These are phyloP conservation scores for Erebia epiphron DNA, from an alignment of 2,888 invertebrate genomes.

Conservation along the genomic window DNA sequence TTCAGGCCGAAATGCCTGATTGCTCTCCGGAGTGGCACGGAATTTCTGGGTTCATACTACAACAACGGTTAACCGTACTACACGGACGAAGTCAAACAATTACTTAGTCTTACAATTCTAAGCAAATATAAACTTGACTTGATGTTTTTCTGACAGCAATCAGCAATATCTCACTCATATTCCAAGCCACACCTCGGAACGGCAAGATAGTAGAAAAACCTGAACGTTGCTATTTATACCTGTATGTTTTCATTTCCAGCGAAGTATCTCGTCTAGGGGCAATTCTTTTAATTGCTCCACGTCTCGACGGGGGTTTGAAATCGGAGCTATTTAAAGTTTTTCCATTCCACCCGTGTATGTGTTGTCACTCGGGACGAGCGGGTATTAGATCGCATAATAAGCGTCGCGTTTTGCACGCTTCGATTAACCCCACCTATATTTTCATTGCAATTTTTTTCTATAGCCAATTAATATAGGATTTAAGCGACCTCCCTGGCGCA, in stretches of 20 bases:
- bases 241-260: conserved; percentile 47
- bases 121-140: no score
- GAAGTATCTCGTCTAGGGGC: conserved; percentile 52
- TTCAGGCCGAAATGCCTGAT: no score
- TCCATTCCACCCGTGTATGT: conserved; percentile 42
- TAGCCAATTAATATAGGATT: not conserved
- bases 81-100: no score
- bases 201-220: not conserved
- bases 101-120: no score
- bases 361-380: not conserved
- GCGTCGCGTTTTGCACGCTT: not conserved
- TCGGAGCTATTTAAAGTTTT: conserved; percentile 77
- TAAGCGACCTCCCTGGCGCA: no score
- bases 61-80: no score
- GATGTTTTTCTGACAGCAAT: no score
- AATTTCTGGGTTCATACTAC: no score
- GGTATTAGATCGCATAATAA: not conserved
- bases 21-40: no score
- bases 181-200: no score
- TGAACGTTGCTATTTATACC: not conserved
- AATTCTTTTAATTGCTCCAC: conserved; percentile 74
- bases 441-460: not conserved
- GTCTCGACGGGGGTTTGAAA: conserved; percentile 59
- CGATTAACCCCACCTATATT: not conserved
- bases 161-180: no score